Evolutionary conservation across 2,113 vertebrate genomes (phyloP).

Genomic region (Anas platyrhynchos): DNA sequence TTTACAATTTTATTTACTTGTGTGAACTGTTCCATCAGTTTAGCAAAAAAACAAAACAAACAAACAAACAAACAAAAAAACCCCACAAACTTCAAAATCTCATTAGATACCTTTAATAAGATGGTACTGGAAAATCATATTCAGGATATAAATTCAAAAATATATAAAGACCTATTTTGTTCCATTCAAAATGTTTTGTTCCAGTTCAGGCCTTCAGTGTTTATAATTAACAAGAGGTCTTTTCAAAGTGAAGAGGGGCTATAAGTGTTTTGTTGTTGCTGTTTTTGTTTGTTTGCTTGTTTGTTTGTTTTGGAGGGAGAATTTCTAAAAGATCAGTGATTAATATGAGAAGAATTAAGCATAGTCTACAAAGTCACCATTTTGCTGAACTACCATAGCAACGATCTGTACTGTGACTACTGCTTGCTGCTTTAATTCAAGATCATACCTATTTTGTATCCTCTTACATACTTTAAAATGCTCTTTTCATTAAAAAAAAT

Average conservation of each 20-base stretch:
- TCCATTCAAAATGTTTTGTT: background rate
- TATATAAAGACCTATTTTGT: background rate
- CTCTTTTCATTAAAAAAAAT: background rate
- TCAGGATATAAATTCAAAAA: background rate
- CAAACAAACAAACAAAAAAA: too few species aligned
- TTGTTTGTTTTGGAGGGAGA: background rate
- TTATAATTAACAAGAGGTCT: background rate
- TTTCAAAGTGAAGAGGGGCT: background rate
- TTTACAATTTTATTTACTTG: background rate
- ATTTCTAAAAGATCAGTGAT: background rate
- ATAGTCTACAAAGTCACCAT: background rate
- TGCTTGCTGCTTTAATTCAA: background rate
- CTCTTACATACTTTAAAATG: background rate
- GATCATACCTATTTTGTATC: background rate
- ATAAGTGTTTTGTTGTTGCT: background rate
- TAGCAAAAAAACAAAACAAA: background rate
- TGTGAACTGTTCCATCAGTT: background rate
- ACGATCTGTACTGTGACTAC: background rate
- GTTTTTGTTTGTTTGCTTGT: too few species aligned
- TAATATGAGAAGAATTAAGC: background rate
- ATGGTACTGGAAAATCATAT: background rate
- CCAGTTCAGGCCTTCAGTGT: background rate
- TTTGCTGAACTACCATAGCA: conserved; percentile 10
- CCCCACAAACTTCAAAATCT: background rate
- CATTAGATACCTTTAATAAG: background rate